Base-by-base conservation (phyloP, 2,797 vertebrate genomes). In the Rhabdophis nuchalis region DNA sequence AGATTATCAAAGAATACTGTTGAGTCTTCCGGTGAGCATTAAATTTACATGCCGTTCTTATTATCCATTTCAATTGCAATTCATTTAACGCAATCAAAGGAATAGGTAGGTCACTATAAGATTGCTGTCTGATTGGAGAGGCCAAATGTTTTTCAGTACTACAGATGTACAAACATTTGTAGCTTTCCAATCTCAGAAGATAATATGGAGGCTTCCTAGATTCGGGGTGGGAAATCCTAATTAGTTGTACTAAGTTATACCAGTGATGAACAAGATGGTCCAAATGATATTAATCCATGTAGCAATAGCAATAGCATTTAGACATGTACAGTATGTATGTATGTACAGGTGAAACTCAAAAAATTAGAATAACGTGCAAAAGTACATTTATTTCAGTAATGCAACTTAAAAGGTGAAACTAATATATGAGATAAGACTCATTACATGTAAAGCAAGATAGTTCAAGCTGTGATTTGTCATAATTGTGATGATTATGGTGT, bases 1-100 rank as follows among this genome's bases (percentile, higher is more conserved):
- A 77, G 87, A 89, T 90, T 95, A 68, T 12, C 60, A 46, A 87
- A 61, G 94, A 93, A 91, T 16, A 95, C 0, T 64, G 57, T 92
- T 57, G 92, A 87, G 86, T 93, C 61, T 96, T 89, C 91, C 92
- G 93, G 46, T 32, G 93, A 92, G 53, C 89, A 94, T 96, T 95
- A 94, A 68, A 92, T 61, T 95, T 85, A 61, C 46, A 82, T 87
- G 27, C 23, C 6, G 90, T 82, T 53, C 60, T 90, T 87, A 88
- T 41, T 90, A 32, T 85, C 32, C 41, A 61, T 90, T 92, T 90
- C 64, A 89, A 41, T 11, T 60, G n/a, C 20, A 60, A 87, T 53
- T 20, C 68, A 36, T 90, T 87, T 57, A 82, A 61, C n/a, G 29
- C 52, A 36, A 5, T 9, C 60, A 58, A 72, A 2, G 52, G 20